Percentiles rank a stretch among this genome's conserved stretches.
These are phyloP conservation scores for Zophobas morio DNA, from an alignment of 1,140 invertebrate species.

Conservation along the genomic window DNA sequence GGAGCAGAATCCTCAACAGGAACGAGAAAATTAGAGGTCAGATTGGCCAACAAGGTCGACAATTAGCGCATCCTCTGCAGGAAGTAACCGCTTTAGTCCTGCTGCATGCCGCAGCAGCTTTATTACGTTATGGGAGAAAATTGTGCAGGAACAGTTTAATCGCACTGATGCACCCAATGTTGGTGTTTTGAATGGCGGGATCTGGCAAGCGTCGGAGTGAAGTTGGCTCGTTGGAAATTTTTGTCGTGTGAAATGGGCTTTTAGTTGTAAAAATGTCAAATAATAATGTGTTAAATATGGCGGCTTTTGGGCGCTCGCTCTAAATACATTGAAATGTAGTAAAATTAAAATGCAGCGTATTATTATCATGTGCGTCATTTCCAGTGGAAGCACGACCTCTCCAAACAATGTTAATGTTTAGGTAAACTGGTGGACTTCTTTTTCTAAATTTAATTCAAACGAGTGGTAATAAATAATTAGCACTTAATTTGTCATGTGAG, in stretches of 20 bases:
- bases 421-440: background rate
- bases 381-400: background rate
- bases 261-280: too few relatives aligned
- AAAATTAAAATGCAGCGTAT: too few relatives aligned
- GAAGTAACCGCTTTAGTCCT: conserved; percentile 44
- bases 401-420: background rate
- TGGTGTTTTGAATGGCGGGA: too few relatives aligned
- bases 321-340: too few relatives aligned
- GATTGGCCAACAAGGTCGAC: conserved; percentile 53
- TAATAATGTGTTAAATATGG: too few relatives aligned
- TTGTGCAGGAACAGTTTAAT: background rate
- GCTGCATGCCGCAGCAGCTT: conserved; percentile 12
- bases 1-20: conserved; percentile 45
- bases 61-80: conserved; percentile 45
- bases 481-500: conserved; percentile 16
- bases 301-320: too few relatives aligned
- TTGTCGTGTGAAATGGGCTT: too few relatives aligned
- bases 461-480: conserved; percentile 11
- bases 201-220: too few relatives aligned
- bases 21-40: conserved; percentile 55
- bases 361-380: too few relatives aligned
- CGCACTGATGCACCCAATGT: too few relatives aligned
- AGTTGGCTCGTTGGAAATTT: too few relatives aligned
- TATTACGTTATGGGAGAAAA: background rate
- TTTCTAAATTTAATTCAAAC: conserved; percentile 14